Evolutionary conservation across 2,888 invertebrate species (phyloP), one percentile per base, ranked within the genome.

Genomic region (Nipponacmea schrenckii): DNA sequence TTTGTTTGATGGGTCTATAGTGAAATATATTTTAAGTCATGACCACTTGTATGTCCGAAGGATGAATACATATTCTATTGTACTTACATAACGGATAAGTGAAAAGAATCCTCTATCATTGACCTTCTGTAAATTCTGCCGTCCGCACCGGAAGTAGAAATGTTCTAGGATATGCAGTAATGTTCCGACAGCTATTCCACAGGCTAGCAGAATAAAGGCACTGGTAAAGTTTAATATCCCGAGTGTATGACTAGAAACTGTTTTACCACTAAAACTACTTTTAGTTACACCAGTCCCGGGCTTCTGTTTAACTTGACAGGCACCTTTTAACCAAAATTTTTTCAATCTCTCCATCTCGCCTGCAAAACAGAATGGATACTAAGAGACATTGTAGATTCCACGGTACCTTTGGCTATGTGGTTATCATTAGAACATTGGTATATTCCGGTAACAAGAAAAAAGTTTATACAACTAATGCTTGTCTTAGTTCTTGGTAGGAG

Each of bases 261-360:
- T 82, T 15, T 74, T 70, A 2, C 75, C 74, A 68, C 75, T 73
- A 17, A 74, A 73, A 31, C 70, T 45, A 46, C 64, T 70, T 68
- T 71, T 77, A 12, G 67, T 68, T 44, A 56, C 71, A 65, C 76
- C 65, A 24, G 72, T 82, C 39, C 39, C 39, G 39, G 39, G 39
- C 76, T 89, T 96, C 94, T 87, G 95, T 94, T 80, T 95, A 0
- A 94, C 95, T 84, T 95, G 94, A 89, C 97, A 97, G 4, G 96
- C 94, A 56, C 98, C 97, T 0, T 97, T 97, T 93, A 98, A 94
- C 98, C 98, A 98, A 86, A 96, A 94, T 74, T 91, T 89, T 84
- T 98, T 92, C 82, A 98, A 91, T 76, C 98, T 92, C 90, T 99
- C 98, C 84, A 99, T 91, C 88, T 98, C 97, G 62, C 98, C 93